Percentiles rank a stretch among this genome's conserved stretches.
Conservation (phyloP, 2,888 invertebrate species). For the Eurois occulta region DNA sequence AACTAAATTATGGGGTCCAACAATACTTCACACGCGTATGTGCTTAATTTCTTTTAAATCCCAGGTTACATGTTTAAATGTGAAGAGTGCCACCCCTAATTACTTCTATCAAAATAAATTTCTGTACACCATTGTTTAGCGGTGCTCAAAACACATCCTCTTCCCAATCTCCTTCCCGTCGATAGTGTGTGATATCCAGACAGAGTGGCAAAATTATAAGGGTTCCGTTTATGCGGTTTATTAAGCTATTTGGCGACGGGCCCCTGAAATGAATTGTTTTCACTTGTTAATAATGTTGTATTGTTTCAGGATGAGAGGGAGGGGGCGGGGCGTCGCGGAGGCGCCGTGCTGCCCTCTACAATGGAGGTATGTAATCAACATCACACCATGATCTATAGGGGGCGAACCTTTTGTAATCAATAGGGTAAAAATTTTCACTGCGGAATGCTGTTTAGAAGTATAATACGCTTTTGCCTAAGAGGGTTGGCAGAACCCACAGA, state of each 20-base stretch:
- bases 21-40: too few relatives aligned
- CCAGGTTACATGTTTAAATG: not conserved
- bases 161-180: not conserved
- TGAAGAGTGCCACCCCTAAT: not conserved
- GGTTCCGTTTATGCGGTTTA: not conserved
- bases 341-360: slow-evolving; percentile 91
- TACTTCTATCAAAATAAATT: too few relatives aligned
- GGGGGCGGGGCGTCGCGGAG: slow-evolving; percentile 93
- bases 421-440: not conserved
- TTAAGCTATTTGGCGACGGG: not conserved
- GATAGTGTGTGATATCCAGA: not conserved
- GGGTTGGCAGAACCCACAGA: not conserved
- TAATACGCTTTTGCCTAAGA: not conserved
- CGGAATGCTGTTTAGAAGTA: not conserved
- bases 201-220: not conserved
- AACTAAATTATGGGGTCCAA: not conserved
- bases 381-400: not conserved
- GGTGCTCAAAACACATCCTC: not conserved
- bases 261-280: not conserved
- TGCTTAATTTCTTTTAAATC: not conserved
- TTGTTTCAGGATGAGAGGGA: slow-evolving; percentile 93
- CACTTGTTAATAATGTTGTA: not conserved
- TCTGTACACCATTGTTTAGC: not conserved
- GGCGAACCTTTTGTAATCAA: not conserved
- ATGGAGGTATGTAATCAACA: slow-evolving; percentile 89